Evolutionary conservation across 2,797 vertebrate genomes (phyloP).

Genomic region (Clarias platycephalus): DNA sequence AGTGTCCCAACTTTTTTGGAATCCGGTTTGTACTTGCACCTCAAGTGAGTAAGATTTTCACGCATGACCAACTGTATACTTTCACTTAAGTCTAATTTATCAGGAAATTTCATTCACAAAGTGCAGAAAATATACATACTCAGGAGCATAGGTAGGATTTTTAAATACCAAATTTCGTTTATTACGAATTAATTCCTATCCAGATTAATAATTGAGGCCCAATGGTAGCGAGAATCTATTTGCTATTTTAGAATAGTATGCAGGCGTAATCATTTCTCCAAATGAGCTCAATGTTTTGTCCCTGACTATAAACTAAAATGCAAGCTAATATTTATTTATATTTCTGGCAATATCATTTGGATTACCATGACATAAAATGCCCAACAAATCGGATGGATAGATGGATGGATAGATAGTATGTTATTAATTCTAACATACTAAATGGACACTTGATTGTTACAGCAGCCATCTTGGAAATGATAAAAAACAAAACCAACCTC

Average conservation of each 20-base stretch:
- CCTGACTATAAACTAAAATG: background rate
- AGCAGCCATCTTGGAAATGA: too few species aligned
- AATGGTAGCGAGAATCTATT: background rate
- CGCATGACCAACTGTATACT: background rate
- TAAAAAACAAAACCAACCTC: too few species aligned
- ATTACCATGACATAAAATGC: conserved; percentile 25
- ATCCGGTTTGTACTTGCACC: too few species aligned
- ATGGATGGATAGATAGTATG: too few species aligned
- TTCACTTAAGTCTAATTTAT: too few species aligned
- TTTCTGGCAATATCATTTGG: conserved; percentile 10
- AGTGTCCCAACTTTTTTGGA: too few species aligned
- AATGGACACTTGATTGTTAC: too few species aligned
- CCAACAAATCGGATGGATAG: background rate
- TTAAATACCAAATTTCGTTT: background rate
- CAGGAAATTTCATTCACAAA: too few species aligned
- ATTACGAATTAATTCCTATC: background rate
- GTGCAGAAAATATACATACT: background rate
- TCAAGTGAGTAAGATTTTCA: too few species aligned
- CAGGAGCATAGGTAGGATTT: background rate
- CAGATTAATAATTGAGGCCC: background rate
- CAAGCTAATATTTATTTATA: conserved; percentile 1
- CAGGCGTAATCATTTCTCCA: background rate
- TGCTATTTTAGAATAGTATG: background rate
- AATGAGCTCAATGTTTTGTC: background rate
- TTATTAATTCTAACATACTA: too few species aligned